phyloP scores from a whole-genome alignment of 92 coral and sea anemone species.

The Actinernus sp. region DNA sequence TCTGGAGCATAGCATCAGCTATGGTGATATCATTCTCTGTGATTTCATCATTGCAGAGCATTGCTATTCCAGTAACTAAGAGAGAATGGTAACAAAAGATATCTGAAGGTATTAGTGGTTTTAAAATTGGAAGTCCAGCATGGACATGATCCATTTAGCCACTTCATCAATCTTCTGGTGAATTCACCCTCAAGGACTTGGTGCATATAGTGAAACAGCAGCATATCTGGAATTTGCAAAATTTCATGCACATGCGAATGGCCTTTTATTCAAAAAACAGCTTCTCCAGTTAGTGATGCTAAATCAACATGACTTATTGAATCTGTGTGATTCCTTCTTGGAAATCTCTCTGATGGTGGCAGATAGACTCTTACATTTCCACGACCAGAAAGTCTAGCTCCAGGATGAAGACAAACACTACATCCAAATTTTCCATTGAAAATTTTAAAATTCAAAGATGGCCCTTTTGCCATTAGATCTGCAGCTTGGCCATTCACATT shows the following conservation, averaged over 20 bases:
- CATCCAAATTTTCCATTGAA: constrained; percentile 65
- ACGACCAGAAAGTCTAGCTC: constrained; percentile 50
- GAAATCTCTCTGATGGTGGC: constrained; percentile 6
- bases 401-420: constrained; percentile 64
- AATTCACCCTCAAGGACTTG: constrained; percentile 78
- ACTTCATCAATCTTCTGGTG: constrained; percentile 61
- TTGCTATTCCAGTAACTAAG: no score
- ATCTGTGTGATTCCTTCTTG: constrained; percentile 56
- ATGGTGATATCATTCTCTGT: no score
- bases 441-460: constrained; percentile 61
- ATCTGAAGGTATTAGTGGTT: no score
- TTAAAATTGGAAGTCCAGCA: no score
- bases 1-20: no score
- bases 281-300: constrained; percentile 47
- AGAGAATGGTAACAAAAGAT: no score
- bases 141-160: constrained; percentile 61
- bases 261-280: constrained; percentile 53
- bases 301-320: constrained; percentile 49
- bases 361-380: constrained; percentile 60
- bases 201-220: constrained; percentile 66
- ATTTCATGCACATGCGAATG: constrained; percentile 49
- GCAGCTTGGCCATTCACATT: constrained; percentile 61
- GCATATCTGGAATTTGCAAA: constrained; percentile 60
- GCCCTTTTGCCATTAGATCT: constrained; percentile 71
- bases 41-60: no score